Evolutionary conservation across 2,113 vertebrate genomes (phyloP).

Genomic region (Zosterops pallidus): DNA sequence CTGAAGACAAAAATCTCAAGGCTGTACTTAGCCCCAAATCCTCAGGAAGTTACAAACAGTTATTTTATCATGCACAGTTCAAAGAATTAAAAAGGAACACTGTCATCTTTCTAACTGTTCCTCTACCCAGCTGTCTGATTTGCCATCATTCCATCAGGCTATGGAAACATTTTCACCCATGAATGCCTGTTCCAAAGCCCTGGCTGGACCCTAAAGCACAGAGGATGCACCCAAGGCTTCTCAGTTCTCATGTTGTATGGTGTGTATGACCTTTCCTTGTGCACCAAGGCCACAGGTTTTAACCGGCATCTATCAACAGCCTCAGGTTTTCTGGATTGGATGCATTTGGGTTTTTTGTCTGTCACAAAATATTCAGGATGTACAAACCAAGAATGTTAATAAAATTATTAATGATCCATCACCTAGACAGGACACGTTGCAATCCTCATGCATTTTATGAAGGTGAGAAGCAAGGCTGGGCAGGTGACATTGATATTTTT

Average conservation of each 20-base stretch:
- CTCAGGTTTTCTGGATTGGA: background rate
- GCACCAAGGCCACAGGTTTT: background rate
- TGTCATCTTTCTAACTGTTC: background rate
- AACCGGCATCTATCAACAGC: background rate
- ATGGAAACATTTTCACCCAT: background rate
- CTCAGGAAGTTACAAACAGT: background rate
- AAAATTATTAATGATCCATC: background rate
- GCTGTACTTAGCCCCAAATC: background rate
- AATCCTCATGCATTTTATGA: background rate
- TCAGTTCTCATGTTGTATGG: background rate
- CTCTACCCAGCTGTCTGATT: background rate
- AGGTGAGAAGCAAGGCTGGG: background rate
- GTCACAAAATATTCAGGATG: background rate
- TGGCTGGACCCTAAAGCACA: background rate
- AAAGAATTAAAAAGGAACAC: background rate
- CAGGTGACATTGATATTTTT: background rate
- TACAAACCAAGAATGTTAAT: background rate
- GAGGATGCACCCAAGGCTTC: background rate
- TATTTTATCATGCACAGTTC: background rate
- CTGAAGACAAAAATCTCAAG: background rate
- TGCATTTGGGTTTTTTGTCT: background rate
- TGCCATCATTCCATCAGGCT: background rate
- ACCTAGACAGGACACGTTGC: background rate
- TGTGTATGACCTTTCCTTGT: background rate
- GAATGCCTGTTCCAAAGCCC: background rate